Conservation (phyloP, 2,888 invertebrate genomes). For the Linhomoeus sp. region DNA sequence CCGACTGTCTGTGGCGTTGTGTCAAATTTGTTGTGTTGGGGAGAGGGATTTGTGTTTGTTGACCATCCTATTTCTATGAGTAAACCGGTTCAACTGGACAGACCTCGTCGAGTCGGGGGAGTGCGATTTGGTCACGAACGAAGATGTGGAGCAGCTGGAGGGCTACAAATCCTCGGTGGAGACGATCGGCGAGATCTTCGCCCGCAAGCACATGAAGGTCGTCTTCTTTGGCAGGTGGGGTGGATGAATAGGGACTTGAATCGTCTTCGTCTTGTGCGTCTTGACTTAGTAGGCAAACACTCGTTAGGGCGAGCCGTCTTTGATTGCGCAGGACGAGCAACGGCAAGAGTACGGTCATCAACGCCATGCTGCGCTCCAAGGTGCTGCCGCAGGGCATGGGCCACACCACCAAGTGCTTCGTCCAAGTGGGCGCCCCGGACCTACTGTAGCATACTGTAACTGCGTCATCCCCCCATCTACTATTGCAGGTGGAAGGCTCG, state of each 20-base stretch:
- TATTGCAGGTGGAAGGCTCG: slow-evolving; percentile 82
- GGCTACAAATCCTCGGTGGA: slow-evolving; percentile 47
- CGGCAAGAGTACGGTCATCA: slow-evolving; percentile 96
- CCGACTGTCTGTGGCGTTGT: no score
- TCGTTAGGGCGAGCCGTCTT: no score
- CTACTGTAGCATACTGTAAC: no score
- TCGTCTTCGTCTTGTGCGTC: no score
- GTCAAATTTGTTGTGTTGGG: no score
- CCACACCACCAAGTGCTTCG: slow-evolving; percentile 96
- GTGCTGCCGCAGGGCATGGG: slow-evolving; percentile 92
- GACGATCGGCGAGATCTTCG: slow-evolving; percentile 79
- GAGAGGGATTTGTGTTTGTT: no score
- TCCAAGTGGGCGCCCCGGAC: slow-evolving; percentile 97
- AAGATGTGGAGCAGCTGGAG: slow-evolving; percentile 55
- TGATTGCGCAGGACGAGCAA: slow-evolving; percentile 84
- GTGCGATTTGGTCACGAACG: slow-evolving; percentile 47
- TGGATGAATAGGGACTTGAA: no score
- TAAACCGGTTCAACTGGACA: no score
- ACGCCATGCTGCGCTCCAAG: slow-evolving; percentile 96
- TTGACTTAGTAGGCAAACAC: no score
- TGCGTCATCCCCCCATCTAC: no score
- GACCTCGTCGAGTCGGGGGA: no score
- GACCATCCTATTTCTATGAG: no score
- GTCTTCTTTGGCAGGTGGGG: slow-evolving; percentile 35
- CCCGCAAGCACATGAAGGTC: slow-evolving; percentile 95